Conservation (phyloP, 2,113 vertebrate species). For the Grus americana region DNA sequence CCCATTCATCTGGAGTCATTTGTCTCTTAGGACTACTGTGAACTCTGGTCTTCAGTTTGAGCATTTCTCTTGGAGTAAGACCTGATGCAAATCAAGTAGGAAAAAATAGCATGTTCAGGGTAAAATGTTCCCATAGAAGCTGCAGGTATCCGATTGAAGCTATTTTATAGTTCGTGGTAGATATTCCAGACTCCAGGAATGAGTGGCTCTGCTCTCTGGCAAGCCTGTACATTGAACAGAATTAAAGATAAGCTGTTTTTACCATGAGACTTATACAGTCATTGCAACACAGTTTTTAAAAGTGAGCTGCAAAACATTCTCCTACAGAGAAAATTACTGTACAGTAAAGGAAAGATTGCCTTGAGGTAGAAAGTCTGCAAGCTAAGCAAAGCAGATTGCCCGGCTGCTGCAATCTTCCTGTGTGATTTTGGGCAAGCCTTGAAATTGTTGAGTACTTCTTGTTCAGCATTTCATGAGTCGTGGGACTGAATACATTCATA, state of each 20-base stretch:
- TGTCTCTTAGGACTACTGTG: background rate
- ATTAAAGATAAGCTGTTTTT: background rate
- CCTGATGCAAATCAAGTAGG: background rate
- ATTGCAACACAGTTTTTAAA: background rate
- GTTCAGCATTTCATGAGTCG: background rate
- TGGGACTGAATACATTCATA: background rate
- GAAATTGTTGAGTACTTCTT: background rate
- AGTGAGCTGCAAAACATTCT: background rate
- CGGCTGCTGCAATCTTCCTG: background rate
- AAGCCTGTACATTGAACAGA: background rate
- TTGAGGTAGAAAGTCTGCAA: background rate
- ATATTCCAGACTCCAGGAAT: background rate
- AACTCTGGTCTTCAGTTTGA: background rate
- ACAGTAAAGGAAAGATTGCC: background rate
- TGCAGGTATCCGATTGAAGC: background rate
- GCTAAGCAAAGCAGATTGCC: background rate
- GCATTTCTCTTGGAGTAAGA: background rate
- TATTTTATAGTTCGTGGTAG: background rate
- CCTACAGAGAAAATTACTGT: background rate
- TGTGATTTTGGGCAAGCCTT: background rate
- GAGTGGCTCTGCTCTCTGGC: background rate
- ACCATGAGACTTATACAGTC: background rate
- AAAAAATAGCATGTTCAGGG: background rate
- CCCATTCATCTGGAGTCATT: background rate
- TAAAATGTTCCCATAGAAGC: background rate